Base-by-base conservation (phyloP, 2,113 vertebrate species). In the Drymodes brunneopygia region DNA sequence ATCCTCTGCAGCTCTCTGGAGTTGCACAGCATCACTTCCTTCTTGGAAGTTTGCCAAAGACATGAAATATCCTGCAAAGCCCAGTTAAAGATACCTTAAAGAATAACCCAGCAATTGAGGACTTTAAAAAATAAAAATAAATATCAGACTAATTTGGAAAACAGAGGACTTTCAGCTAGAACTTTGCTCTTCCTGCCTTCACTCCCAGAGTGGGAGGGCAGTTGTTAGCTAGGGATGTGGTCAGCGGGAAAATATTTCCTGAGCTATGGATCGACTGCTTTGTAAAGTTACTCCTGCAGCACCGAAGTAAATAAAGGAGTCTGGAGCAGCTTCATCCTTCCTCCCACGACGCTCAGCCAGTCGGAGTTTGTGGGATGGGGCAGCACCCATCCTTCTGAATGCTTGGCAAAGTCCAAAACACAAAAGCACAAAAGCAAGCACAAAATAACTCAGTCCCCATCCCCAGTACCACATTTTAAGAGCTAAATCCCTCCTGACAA, bases 221-320 rank as follows among this genome's bases (percentile, higher is more conserved):
- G 58, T 58, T 12, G 3, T 56, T 88, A 47, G 74, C 51, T 57
- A 65, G 31, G 27, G 35, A 94, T 90, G 64, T 2, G 2, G 47
- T 90, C 74, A 95, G 74, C 71, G 80, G 56, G 71, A 80, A 94
- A 92, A n/a, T 44, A 95, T 86, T 91, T 96, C 90, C 85, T 82
- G 67, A 82, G 54, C 81, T 81, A 42, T 1, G 12, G 88, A 56
- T 31, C 0, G 2, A 77, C 14, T 62, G 28, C 60, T 94, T 86
- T 86, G 69, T 78, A 28, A 88, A 88, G 72, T 45, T 60, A 71
- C 44, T 77, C 40, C 77, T 86, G 64, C 17, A 83, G 75, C 65
- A 96, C 36, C 47, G 45, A 66, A 88, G 75, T 54, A 86, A 93
- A 88, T 1, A 15, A 86, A 18, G 31, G 51, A 81, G 67, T 73